phyloP scores from a whole-genome alignment of 2,888 invertebrate genomes.

The Drosophila mimica region DNA sequence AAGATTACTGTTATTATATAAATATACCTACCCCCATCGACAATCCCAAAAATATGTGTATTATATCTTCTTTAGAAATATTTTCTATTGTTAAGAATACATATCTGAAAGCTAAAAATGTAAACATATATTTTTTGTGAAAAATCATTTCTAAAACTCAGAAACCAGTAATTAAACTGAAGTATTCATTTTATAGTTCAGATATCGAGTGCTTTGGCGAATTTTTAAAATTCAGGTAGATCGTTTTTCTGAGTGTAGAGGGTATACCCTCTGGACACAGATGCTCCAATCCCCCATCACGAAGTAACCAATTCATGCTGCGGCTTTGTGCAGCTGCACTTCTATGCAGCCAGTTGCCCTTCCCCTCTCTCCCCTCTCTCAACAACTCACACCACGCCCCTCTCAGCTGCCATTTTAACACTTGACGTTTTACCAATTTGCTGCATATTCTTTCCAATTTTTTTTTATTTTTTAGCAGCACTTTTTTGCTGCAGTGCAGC shows the following conservation, averaged over 20 bases:
- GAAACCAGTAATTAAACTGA: not conserved
- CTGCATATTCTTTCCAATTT: constrained; percentile 31
- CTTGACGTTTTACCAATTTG: constrained; percentile 79
- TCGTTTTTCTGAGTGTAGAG: not conserved
- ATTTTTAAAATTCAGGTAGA: not conserved
- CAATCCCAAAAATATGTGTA: not conserved
- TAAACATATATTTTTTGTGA: too few species aligned
- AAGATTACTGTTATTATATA: not conserved
- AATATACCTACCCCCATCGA: not conserved
- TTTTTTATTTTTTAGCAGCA: constrained; percentile 27
- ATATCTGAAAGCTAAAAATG: too few species aligned
- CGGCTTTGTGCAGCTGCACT: constrained; percentile 74
- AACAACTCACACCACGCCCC: not conserved
- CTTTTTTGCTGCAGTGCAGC: constrained; percentile 69
- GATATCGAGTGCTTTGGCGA: not conserved
- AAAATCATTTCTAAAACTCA: too few species aligned
- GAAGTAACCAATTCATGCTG: constrained; percentile 20
- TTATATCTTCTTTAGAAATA: too few species aligned
- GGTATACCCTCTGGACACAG: constrained; percentile 18
- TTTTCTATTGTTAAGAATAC: too few species aligned
- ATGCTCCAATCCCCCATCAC: not conserved
- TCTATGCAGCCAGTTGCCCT: constrained; percentile 50
- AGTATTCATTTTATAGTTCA: not conserved
- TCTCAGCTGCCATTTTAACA: constrained; percentile 55
- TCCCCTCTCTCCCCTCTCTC: not conserved